phyloP scores from a whole-genome alignment of 1,140 invertebrate species.

The Oscheius sp. region DNA sequence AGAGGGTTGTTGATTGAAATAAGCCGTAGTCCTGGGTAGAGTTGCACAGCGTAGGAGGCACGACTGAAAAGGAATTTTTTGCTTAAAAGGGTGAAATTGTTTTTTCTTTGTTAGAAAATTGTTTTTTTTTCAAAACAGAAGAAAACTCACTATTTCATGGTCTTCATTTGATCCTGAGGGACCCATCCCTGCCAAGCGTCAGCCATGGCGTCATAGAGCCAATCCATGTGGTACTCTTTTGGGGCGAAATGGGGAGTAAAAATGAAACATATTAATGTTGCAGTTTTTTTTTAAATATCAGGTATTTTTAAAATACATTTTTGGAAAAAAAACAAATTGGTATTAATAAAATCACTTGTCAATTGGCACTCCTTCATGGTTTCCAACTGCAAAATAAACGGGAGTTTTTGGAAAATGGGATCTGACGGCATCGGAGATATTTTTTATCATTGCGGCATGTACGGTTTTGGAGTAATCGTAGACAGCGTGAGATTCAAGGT shows the following conservation, averaged over 20 bases:
- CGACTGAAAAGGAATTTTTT: slow-evolving; percentile 60
- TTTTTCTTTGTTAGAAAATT: no score
- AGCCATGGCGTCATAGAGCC: slow-evolving; percentile 51
- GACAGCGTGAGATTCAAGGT: slow-evolving; percentile 49
- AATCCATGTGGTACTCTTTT: slow-evolving; percentile 47
- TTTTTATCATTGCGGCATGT: slow-evolving; percentile 26
- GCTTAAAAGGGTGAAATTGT: slow-evolving; percentile 56
- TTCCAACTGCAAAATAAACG: slow-evolving; percentile 47
- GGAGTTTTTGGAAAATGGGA: slow-evolving; percentile 44
- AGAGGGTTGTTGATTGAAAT: slow-evolving; percentile 65
- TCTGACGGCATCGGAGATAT: slow-evolving; percentile 42
- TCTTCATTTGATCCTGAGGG: slow-evolving; percentile 39
- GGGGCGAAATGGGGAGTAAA: slow-evolving; percentile 47
- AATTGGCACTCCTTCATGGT: slow-evolving; percentile 49
- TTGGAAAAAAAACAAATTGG: no score
- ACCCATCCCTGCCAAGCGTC: slow-evolving; percentile 46
- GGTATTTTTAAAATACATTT: no score
- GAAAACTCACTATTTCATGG: slow-evolving; percentile 23
- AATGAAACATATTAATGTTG: slow-evolving; percentile 23
- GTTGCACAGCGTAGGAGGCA: slow-evolving; percentile 62
- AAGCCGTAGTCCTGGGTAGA: slow-evolving; percentile 61
- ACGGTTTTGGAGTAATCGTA: slow-evolving; percentile 10
- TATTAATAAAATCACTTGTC: no score
- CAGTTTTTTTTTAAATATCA: background rate
- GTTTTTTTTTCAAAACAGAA: background rate